Evolutionary conservation across 1,140 invertebrate species (phyloP), one percentile per base, ranked within the genome.

Genomic region (Calycopis cecrops): DNA sequence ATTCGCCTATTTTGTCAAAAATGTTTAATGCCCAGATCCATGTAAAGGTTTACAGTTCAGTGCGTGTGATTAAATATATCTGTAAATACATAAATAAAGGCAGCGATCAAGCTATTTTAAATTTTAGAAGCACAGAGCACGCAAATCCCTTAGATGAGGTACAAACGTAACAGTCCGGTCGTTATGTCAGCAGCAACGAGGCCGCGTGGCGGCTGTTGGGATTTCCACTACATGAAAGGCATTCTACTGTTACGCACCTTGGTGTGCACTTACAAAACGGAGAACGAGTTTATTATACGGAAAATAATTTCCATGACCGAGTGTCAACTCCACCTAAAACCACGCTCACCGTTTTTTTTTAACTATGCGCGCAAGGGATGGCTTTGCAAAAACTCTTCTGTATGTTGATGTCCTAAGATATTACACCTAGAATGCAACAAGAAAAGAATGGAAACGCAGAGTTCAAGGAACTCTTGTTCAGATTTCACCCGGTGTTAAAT

Each of bases 61-160:
- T 83, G 8, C 69, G 68, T 48, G 64, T 71, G 1, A 75, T 87
- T 9, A 88, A 88, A 71, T 89, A 87, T 56, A 71, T 88, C 37
- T 88, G 74, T 52, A 87, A 87, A 65, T 88, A 84, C 69, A 66
- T 88, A 9, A 73, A 80, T n/a, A n/a, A n/a, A n/a, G n/a, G n/a
- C n/a, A n/a, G n/a, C n/a, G n/a, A n/a, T n/a, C n/a, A n/a, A n/a
- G n/a, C n/a, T n/a, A n/a, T n/a, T n/a, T n/a, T n/a, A n/a, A n/a
- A n/a, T n/a, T n/a, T n/a, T n/a, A n/a, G 74, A 63, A 65, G 75
- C 40, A 58, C 59, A 42, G 54, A 57, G 67, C 58, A n/a, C n/a
- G n/a, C n/a, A n/a, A n/a, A 63, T 35, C 62, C 59, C 8, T 14
- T 62, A 51, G 67, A 67, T 47, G 62, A 71, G 61, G 60, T 67